Percentiles rank a stretch among this genome's conserved stretches.
Conservation (phyloP, 2,888 invertebrate genomes). For the Panzeria rudis region DNA sequence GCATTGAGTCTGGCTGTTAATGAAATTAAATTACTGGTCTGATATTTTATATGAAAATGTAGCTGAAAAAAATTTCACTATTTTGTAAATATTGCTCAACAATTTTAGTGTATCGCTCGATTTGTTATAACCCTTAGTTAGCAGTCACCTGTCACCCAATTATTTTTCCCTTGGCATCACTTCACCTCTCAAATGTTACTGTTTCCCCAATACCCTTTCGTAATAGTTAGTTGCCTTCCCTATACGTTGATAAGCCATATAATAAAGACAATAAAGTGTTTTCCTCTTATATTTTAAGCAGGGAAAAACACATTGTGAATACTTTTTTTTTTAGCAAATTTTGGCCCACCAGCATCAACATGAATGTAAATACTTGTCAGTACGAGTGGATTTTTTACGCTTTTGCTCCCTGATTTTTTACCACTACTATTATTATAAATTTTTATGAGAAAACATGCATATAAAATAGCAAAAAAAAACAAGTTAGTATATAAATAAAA, state of each 20-base stretch:
- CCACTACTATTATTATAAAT: slow-evolving; percentile 41
- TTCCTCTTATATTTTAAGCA: neutral
- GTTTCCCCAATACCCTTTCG: neutral
- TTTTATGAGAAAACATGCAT: slow-evolving; percentile 48
- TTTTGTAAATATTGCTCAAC: neutral
- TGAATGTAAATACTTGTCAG: slow-evolving; percentile 61
- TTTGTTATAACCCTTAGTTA: neutral
- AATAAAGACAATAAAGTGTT: slow-evolving; percentile 38
- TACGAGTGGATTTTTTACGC: slow-evolving; percentile 15
- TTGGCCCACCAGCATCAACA: slow-evolving; percentile 52
- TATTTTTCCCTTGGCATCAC: neutral
- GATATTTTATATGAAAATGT: no score
- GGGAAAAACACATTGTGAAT: neutral
- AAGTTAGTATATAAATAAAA: slow-evolving; percentile 31
- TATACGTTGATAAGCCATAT: slow-evolving; percentile 34
- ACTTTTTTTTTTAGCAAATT: slow-evolving; percentile 21
- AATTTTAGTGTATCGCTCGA: neutral
- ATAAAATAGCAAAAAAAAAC: slow-evolving; percentile 30
- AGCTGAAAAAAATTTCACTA: neutral
- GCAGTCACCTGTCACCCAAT: neutral
- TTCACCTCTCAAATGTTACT: neutral
- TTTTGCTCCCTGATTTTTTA: slow-evolving; percentile 9
- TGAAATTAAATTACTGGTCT: no score
- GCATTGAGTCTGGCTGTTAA: no score
- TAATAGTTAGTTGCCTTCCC: neutral